These are phyloP conservation scores for Leucopsar rothschildi DNA, from an alignment of 2,113 vertebrate genomes.

Conservation along the genomic window DNA sequence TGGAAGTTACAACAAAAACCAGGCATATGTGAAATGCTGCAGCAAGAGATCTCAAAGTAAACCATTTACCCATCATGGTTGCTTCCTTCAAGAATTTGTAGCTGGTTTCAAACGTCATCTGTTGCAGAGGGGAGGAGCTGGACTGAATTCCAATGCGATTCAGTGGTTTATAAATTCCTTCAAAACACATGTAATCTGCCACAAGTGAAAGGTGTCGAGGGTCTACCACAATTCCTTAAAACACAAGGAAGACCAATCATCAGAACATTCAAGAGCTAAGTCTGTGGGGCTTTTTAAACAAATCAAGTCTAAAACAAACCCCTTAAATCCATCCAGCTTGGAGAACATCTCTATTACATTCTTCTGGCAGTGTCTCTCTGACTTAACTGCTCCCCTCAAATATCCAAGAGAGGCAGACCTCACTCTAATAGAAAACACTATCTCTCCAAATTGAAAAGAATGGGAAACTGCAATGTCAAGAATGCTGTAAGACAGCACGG, in stretches of 20 bases:
- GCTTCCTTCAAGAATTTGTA: conserved; percentile 96
- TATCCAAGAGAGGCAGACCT: background rate
- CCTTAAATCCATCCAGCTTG: background rate
- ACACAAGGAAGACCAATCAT: background rate
- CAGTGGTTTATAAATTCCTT: conserved; percentile 90
- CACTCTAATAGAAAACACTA: background rate
- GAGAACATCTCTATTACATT: background rate
- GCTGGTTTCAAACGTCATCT: conserved; percentile 98
- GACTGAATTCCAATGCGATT: conserved; percentile 89
- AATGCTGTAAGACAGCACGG: background rate
- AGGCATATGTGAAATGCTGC: background rate
- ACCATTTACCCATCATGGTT: conserved; percentile 80
- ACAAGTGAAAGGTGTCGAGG: conserved; percentile 95
- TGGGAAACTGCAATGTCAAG: background rate
- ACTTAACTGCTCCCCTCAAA: background rate
- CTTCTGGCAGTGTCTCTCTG: background rate
- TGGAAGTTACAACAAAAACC: background rate
- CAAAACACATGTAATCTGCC: conserved; percentile 98
- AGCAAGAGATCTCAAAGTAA: background rate
- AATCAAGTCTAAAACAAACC: background rate
- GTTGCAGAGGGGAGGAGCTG: conserved; percentile 93
- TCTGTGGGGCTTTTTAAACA: background rate
- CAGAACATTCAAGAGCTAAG: background rate
- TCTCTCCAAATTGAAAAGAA: background rate
- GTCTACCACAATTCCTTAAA: conserved; percentile 89